Evolutionary conservation across 2,113 vertebrate genomes (phyloP).

Genomic region (Dasyprocta punctata): DNA sequence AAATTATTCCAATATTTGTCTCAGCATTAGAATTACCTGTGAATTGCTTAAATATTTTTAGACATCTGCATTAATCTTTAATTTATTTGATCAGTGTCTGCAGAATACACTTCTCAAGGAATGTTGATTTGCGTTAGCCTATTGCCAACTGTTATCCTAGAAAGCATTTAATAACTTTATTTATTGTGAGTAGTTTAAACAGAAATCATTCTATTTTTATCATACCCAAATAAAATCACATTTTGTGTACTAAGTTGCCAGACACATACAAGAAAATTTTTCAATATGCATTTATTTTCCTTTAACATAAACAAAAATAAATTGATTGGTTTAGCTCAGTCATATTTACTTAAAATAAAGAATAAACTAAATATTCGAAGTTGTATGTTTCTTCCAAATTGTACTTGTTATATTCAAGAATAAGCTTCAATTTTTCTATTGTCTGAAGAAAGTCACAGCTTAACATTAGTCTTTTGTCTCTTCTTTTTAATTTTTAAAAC

Average conservation of each 20-base stretch:
- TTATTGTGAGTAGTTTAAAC: not conserved
- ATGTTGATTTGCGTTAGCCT: rapidly evolving
- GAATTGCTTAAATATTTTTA: not conserved
- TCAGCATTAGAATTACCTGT: not conserved
- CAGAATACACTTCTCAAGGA: not conserved
- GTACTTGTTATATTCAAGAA: not conserved
- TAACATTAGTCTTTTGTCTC: not conserved
- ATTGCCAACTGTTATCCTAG: not conserved
- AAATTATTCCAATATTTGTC: not conserved
- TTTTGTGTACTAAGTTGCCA: not conserved
- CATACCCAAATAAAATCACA: not conserved
- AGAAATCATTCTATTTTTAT: not conserved
- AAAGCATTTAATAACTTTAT: not conserved
- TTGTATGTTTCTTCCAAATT: not conserved
- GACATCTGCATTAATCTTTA: not conserved
- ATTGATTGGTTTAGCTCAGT: not conserved
- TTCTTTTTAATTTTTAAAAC: not conserved
- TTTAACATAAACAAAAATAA: not conserved
- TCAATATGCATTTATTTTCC: not conserved
- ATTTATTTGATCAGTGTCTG: not conserved
- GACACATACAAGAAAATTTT: not conserved
- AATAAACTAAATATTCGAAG: not conserved
- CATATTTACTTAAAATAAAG: not conserved
- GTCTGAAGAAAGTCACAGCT: not conserved
- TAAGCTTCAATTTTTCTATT: not conserved